Evolutionary conservation across 2,888 invertebrate genomes (phyloP).

Genomic region (Epistrophe grossulariae): DNA sequence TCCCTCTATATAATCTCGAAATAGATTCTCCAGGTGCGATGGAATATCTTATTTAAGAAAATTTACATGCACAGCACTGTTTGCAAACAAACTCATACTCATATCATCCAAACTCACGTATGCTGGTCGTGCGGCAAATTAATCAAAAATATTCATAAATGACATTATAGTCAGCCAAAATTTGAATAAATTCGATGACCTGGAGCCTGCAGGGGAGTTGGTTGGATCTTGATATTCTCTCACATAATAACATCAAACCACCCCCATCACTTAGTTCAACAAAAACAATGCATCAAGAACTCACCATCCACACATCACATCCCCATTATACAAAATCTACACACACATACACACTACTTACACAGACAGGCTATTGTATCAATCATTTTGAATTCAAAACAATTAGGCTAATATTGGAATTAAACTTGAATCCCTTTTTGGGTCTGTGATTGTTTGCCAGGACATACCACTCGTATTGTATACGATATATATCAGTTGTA

Average conservation of each 20-base stretch:
- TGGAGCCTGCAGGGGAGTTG: neutral
- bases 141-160: slow-evolving; percentile 70
- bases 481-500: neutral
- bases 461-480: neutral
- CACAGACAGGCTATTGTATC: slow-evolving; percentile 41
- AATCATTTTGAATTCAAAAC: slow-evolving; percentile 71
- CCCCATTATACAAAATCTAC: neutral
- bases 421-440: slow-evolving; percentile 59
- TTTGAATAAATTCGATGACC: slow-evolving; percentile 18
- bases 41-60: neutral
- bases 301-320: neutral
- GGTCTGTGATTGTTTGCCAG: slow-evolving; percentile 40
- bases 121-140: slow-evolving; percentile 51
- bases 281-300: no score
- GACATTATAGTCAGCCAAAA: neutral
- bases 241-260: slow-evolving; percentile 1
- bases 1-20: no score
- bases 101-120: neutral
- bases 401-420: slow-evolving; percentile 73
- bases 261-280: neutral
- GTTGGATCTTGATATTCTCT: neutral
- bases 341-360: neutral
- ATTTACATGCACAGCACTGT: neutral
- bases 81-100: neutral
- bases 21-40: no score